These are phyloP conservation scores for Actinia tenebrosa DNA, from an alignment of 64 coral and sea anemone species.

Conservation along the genomic window DNA sequence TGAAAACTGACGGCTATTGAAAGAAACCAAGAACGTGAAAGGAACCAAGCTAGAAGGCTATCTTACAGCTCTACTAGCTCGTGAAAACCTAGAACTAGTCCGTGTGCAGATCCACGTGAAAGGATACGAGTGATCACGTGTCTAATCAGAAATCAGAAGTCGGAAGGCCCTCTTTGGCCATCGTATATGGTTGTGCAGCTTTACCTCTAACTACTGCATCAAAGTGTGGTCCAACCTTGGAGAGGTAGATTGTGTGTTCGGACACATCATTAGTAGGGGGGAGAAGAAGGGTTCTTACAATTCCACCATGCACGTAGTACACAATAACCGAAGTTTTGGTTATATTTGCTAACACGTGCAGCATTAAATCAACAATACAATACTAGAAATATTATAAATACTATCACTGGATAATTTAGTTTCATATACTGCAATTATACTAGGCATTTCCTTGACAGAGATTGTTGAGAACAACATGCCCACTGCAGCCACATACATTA, in stretches of 20 bases:
- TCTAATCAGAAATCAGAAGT: background rate
- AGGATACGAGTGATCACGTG: background rate
- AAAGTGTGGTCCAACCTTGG: background rate
- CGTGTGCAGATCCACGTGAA: background rate
- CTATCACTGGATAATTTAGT: too few species aligned
- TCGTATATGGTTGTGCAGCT: background rate
- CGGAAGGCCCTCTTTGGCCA: background rate
- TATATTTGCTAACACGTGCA: background rate
- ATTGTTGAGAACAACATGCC: too few species aligned
- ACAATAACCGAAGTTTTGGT: background rate
- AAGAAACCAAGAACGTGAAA: background rate
- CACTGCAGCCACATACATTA: conserved; percentile 21
- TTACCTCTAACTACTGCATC: background rate
- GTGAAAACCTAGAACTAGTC: too few species aligned
- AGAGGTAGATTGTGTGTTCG: background rate
- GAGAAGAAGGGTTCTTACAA: background rate
- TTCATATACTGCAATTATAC: too few species aligned
- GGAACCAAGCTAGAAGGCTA: background rate
- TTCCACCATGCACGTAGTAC: background rate
- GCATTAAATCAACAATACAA: background rate
- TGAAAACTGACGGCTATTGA: background rate
- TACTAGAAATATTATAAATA: too few species aligned
- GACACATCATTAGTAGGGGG: background rate
- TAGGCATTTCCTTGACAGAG: too few species aligned
- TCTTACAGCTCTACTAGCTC: too few species aligned